phyloP scores from a whole-genome alignment of 2,113 vertebrate genomes.

The Hyperopisus bebe region DNA sequence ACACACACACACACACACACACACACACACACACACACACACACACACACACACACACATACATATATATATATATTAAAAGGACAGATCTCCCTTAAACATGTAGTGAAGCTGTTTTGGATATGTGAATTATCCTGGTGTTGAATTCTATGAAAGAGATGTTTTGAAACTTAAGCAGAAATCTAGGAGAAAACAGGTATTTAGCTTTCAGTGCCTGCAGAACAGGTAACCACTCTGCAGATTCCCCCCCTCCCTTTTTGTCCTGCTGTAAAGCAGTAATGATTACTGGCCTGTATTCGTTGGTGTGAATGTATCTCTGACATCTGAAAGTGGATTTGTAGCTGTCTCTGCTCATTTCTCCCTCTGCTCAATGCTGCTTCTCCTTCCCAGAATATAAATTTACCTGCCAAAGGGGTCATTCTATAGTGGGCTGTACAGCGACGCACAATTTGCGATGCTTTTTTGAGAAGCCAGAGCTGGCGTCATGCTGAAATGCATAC shows the following conservation, averaged over 20 bases:
- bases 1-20: background rate
- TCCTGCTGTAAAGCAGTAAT: constrained; percentile 11
- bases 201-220: background rate
- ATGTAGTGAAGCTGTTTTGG: background rate
- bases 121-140: background rate
- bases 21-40: background rate
- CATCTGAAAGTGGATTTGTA: constrained; percentile 31
- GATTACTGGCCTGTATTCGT: constrained; percentile 22
- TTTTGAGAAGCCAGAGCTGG: constrained; percentile 23
- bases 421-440: constrained; percentile 27
- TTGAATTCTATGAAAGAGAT: background rate
- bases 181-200: background rate
- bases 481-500: constrained; percentile 21
- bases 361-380: background rate
- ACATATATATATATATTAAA: background rate
- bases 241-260: background rate
- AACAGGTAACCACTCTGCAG: background rate
- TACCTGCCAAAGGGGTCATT: constrained; percentile 28
- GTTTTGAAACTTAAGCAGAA: background rate
- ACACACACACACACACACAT: background rate
- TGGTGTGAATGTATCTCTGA: background rate
- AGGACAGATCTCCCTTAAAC: background rate
- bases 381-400: constrained; percentile 25
- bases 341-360: constrained; percentile 19
- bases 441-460: constrained; percentile 26